Evolutionary conservation across 2,797 vertebrate species (phyloP).

Genomic region (Centroberyx gerrardi): DNA sequence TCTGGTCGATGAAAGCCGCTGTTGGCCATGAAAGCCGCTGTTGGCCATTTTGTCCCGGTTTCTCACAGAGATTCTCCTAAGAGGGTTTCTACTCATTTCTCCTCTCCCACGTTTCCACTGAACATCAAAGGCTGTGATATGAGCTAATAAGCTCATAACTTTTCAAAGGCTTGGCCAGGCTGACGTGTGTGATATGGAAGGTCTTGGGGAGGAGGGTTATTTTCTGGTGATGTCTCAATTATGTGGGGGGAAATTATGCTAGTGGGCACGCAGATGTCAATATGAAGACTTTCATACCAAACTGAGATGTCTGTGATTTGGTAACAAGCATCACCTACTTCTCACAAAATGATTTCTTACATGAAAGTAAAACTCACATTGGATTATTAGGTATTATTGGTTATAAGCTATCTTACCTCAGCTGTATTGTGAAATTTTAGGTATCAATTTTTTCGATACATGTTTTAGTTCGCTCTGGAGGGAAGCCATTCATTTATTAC

Average conservation of each 20-base stretch:
- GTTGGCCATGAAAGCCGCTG: background rate
- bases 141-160: conserved; percentile 25
- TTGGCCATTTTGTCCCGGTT: background rate
- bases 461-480: too few relatives aligned
- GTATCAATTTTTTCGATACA: too few relatives aligned
- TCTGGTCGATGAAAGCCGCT: background rate
- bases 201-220: background rate
- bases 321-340: background rate
- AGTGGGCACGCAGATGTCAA: background rate
- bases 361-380: too few relatives aligned
- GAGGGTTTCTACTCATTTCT: background rate
- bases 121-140: conserved; percentile 27
- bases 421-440: too few relatives aligned
- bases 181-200: background rate
- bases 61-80: background rate
- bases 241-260: too few relatives aligned
- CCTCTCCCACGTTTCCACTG: conserved; percentile 2
- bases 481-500: too few relatives aligned
- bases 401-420: too few relatives aligned
- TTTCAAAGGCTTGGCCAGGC: conserved; percentile 13
- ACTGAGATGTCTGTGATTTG: background rate
- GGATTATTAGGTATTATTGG: too few relatives aligned
- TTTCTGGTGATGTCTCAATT: background rate
- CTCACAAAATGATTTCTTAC: too few relatives aligned
- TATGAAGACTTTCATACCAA: background rate